phyloP scores from a whole-genome alignment of 2,888 invertebrate genomes.

The Peribatodes rhomboidaria region DNA sequence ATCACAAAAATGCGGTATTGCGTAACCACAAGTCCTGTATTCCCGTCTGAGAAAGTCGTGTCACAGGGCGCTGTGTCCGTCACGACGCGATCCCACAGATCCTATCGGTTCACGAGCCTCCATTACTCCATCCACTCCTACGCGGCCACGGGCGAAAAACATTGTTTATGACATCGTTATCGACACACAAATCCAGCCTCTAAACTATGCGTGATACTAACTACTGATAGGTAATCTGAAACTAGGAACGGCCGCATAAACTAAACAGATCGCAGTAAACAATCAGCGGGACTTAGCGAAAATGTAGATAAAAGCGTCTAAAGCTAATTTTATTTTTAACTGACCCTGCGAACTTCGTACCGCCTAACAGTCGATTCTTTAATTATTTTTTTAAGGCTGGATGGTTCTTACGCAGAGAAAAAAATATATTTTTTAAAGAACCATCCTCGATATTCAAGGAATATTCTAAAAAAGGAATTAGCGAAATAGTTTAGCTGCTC shows the following conservation, averaged over 20 bases:
- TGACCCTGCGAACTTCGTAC: too few species aligned
- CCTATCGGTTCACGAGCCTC: slow-evolving; percentile 62
- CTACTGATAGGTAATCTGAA: slow-evolving; percentile 32
- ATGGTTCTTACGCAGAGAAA: too few species aligned
- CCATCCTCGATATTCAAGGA: too few species aligned
- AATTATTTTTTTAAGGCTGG: too few species aligned
- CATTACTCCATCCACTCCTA: slow-evolving; percentile 54
- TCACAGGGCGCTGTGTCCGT: slow-evolving; percentile 55
- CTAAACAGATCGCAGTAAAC: not conserved
- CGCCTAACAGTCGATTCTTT: too few species aligned
- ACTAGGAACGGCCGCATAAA: slow-evolving; percentile 22
- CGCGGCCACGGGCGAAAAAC: slow-evolving; percentile 51
- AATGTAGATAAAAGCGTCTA: too few species aligned
- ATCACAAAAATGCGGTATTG: slow-evolving; percentile 47
- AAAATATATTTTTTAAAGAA: too few species aligned
- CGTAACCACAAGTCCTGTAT: slow-evolving; percentile 53
- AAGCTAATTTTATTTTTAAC: too few species aligned
- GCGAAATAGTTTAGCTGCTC: too few species aligned
- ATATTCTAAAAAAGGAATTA: too few species aligned
- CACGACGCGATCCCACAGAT: slow-evolving; percentile 64
- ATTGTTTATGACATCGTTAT: slow-evolving; percentile 56
- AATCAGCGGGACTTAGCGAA: not conserved
- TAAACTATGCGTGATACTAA: slow-evolving; percentile 22
- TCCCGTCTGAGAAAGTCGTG: slow-evolving; percentile 48
- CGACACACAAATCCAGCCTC: slow-evolving; percentile 43